Base-by-base conservation (phyloP, 2,888 invertebrate genomes). In the Dysmachus trigonus region DNA sequence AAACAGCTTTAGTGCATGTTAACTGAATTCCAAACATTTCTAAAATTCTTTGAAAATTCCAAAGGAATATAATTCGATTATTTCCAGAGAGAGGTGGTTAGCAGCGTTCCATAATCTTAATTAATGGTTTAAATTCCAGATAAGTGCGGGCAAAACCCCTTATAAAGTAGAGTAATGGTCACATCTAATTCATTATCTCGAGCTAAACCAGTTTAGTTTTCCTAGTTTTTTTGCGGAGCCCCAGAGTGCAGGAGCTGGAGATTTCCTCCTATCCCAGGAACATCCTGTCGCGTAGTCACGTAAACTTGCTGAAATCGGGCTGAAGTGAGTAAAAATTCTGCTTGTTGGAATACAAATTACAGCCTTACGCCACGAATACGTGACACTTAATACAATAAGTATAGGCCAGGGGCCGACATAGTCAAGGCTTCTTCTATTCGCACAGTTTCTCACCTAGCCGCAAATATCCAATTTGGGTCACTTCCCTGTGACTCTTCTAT, bases 271-370 rank as follows among this genome's bases (percentile, higher is more conserved):
- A 22, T 3, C n/a, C n/a, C 73, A 33, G n/a, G 73, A 73, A 73
- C 10, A 73, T 18, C 73, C 35, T 33, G 15, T 30, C 73, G 5
- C 31, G 62, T 22, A 77, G 38, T 79, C 79, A 79, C 79, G 79
- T 79, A 79, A 79, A 79, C n/a, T 47, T 8, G 47, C 30, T 51
- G 79, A 47, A 51, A 79, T 79, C 79, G 79, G 31, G n/a, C 47
- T 30, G 51, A 77, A 79, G 79, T 27, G 51, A 79, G 79, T 79
- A 79, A 79, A 79, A 79, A 79, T 41, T 79, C 15, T 30, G 27
- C 79, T 41, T 31, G 79, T 27, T 79, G 79, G 79, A 79, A 79
- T 79, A 79, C 79, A 79, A 79, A 79, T 79, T 79, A 79, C 79
- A 76, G 27, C n/a, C 76, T 22, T 13, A 72, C 76, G 15, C 76